Conservation (phyloP, 2,113 vertebrate species). For the Glareola pratincola region DNA sequence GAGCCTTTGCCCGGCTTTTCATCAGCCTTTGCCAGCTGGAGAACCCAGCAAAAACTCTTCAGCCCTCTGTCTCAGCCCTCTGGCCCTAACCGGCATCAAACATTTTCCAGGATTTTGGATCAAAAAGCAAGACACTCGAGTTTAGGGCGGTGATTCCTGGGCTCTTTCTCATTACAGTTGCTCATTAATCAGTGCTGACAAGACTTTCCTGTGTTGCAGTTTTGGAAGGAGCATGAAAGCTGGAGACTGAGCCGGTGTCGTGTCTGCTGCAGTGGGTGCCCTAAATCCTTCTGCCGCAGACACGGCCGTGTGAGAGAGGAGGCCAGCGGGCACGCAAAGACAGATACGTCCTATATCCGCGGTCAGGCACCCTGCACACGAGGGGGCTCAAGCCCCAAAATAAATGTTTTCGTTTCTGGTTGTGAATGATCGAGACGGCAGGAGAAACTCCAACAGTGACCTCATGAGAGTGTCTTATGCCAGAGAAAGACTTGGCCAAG, state of each 20-base stretch:
- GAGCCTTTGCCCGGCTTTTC: neutral
- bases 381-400: neutral
- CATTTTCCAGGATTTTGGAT: neutral
- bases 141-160: neutral
- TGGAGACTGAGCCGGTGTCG: neutral
- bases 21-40: neutral
- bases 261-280: fast-evolving
- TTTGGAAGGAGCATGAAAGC: neutral
- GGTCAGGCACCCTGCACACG: neutral
- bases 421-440: neutral
- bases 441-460: conserved; percentile 36
- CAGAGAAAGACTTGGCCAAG: conserved; percentile 8
- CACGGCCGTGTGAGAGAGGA: fast-evolving
- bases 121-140: neutral
- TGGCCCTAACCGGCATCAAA: neutral
- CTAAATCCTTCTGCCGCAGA: neutral
- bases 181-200: neutral
- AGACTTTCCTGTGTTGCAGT: neutral
- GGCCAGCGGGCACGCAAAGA: neutral
- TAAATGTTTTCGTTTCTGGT: neutral
- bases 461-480: neutral
- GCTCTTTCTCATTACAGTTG: neutral
- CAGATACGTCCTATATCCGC: fast-evolving
- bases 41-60: neutral
- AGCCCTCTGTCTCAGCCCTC: neutral